phyloP scores from a whole-genome alignment of 2,797 vertebrate species.

The Fringilla coelebs region DNA sequence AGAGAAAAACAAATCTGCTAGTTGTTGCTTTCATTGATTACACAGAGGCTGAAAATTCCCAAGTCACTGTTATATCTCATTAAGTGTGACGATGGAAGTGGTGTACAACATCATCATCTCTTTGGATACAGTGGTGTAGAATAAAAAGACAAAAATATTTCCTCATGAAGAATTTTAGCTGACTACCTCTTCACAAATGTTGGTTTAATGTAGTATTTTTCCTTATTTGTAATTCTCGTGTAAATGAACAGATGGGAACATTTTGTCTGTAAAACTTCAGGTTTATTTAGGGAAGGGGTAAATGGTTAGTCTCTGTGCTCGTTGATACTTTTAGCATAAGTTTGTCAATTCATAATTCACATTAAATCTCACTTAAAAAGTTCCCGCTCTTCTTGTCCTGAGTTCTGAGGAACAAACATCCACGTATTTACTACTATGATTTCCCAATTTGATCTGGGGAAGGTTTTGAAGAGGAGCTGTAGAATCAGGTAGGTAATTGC shows the following conservation, averaged over 20 bases:
- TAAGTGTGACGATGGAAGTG: neutral
- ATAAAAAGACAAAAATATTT: neutral
- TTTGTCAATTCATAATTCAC: neutral
- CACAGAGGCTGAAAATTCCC: neutral
- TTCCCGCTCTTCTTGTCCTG: neutral
- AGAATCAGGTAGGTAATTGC: neutral
- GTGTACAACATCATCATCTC: neutral
- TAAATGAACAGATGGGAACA: slow-evolving; percentile 11
- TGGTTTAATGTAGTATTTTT: neutral
- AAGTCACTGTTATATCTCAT: neutral
- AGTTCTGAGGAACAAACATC: neutral
- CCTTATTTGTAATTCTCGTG: neutral
- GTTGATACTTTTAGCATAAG: neutral
- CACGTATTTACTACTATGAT: neutral
- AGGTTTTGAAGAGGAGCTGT: neutral
- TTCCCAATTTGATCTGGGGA: neutral
- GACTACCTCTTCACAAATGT: neutral
- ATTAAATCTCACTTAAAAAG: neutral
- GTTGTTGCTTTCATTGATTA: neutral
- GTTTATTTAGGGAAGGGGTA: neutral
- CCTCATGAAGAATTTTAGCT: slow-evolving; percentile 4
- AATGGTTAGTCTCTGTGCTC: neutral
- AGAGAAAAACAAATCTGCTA: neutral
- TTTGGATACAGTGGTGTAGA: neutral
- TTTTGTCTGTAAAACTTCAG: neutral